A percentile compares a stretch with the other conserved stretches of the same genome.
Conservation (phyloP, 1,140 invertebrate genomes). For the Atta colombica region DNA sequence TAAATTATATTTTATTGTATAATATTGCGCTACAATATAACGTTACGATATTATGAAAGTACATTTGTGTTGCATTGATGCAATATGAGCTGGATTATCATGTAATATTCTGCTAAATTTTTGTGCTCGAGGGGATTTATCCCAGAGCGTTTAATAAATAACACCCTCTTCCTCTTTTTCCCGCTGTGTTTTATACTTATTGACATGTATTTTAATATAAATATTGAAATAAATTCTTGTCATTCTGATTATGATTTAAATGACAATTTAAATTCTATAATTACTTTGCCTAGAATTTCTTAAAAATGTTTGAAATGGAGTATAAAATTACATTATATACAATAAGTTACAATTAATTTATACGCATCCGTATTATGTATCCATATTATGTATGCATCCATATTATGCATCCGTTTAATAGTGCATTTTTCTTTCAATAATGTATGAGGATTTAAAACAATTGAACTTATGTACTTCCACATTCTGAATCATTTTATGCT, state of each 20-base stretch:
- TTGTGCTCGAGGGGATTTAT: slow-evolving; percentile 1
- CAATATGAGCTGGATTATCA: neutral
- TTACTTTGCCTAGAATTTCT: neutral
- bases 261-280: neutral
- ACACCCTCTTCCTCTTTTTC: neutral
- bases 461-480: neutral
- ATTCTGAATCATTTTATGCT: neutral
- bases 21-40: neutral
- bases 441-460: neutral
- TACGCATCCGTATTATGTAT: no score
- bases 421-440: neutral
- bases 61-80: neutral
- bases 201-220: neutral
- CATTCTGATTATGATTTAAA: neutral
- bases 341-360: slow-evolving; percentile 1
- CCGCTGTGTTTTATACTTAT: neutral
- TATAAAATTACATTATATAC: neutral
- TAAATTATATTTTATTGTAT: neutral
- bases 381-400: no score
- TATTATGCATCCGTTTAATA: neutral
- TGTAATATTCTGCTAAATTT: slow-evolving; percentile 13
- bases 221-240: neutral
- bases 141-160: neutral
- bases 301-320: neutral
- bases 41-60: neutral